These are phyloP conservation scores for Sebastolobus altivelis DNA, from an alignment of 2,797 vertebrate species.

Conservation along the genomic window DNA sequence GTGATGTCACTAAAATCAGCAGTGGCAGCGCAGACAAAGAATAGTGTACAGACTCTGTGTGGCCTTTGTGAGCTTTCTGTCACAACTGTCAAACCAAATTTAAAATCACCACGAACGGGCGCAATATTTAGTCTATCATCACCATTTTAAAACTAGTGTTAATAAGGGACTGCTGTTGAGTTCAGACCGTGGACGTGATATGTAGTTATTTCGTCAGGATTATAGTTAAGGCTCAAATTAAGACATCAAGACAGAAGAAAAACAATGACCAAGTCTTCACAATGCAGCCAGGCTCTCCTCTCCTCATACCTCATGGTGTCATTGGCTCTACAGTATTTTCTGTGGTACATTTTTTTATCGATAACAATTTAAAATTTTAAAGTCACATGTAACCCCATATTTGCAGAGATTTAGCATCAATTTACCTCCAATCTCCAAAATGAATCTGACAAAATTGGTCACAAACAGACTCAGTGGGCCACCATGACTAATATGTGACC, in stretches of 20 bases:
- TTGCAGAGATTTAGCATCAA: neutral
- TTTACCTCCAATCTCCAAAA: neutral
- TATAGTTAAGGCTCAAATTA: constrained; percentile 1
- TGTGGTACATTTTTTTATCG: neutral
- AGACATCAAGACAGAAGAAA: neutral
- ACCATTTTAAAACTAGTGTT: neutral
- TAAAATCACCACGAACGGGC: neutral
- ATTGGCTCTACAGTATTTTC: neutral
- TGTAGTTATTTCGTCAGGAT: constrained; percentile 8
- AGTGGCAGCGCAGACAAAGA: constrained; percentile 36
- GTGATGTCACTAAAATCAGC: constrained; percentile 20
- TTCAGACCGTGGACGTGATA: neutral
- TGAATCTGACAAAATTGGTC: neutral
- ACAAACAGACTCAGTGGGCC: neutral
- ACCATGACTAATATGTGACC: constrained; percentile 21
- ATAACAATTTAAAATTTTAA: neutral
- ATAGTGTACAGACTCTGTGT: neutral
- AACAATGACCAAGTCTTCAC: neutral
- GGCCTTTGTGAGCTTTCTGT: constrained; percentile 32
- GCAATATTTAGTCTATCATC: constrained; percentile 30
- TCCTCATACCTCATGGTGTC: neutral
- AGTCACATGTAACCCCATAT: neutral
- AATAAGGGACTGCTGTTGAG: neutral
- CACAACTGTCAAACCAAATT: constrained; percentile 26
- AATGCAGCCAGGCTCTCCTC: neutral